phyloP scores from a whole-genome alignment of 2,888 invertebrate genomes.

The Eristalinus sepulchralis region DNA sequence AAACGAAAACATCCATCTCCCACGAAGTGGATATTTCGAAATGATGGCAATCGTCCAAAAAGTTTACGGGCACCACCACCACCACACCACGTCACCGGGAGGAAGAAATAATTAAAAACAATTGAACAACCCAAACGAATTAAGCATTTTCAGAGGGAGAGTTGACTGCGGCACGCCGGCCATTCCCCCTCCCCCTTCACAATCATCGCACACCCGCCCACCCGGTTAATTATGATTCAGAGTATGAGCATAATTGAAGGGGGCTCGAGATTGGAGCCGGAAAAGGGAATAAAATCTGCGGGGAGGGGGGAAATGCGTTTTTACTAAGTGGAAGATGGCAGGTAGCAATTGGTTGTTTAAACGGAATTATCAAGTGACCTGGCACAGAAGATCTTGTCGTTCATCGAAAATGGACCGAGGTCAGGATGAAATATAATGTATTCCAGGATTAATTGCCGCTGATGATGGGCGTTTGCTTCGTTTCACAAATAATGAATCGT shows the following conservation, averaged over 20 bases:
- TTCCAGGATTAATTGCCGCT: no score
- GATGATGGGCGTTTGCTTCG: no score
- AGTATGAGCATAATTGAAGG: conserved; percentile 45
- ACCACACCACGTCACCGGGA: background rate
- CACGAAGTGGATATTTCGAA: conserved; percentile 24
- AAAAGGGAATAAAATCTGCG: conserved; percentile 12
- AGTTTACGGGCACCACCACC: background rate
- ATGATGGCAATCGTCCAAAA: conserved; percentile 32
- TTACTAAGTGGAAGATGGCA: background rate
- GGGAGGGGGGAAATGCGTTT: background rate
- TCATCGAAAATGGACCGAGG: no score
- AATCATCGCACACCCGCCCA: no score
- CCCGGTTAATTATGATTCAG: conserved; percentile 50
- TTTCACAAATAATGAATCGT: no score
- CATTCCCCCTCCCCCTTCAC: no score
- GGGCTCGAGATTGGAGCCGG: conserved; percentile 41
- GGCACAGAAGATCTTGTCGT: no score
- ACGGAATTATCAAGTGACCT: background rate
- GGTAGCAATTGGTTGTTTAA: background rate
- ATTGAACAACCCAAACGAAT: conserved; percentile 60
- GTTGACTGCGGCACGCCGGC: background rate
- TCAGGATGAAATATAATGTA: no score
- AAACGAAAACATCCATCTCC: conserved; percentile 10
- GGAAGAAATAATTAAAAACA: conserved; percentile 47
- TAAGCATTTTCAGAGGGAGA: conserved; percentile 13